Evolutionary conservation across 2,113 vertebrate species (phyloP), one percentile per base, ranked within the genome.

Genomic region (Cranoglanis bouderius): DNA sequence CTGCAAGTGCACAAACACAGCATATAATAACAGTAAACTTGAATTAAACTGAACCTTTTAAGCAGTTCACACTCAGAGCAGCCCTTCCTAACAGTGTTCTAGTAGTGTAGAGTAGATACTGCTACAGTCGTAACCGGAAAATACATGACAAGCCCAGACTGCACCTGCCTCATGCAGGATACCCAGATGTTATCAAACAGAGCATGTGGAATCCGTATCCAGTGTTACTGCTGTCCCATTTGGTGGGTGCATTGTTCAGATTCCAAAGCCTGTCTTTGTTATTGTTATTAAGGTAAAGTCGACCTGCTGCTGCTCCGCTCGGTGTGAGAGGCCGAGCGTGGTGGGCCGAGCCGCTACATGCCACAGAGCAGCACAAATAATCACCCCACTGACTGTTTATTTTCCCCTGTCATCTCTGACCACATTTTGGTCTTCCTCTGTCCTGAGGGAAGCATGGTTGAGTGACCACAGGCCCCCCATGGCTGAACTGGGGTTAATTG

Each of bases 211-310:
- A 46, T 80, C 82, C 12, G 86, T 90, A 74, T 82, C 88, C 82
- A 82, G 67, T 74, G 81, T 90, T 86, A 88, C 67, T 59, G 85
- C 75, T 67, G 65, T 89, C 88, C 67, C 51, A 77, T 88, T 77
- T 89, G 82, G 53, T 77, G 61, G 63, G 67, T 85, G 53, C 91
- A 91, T 92, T 90, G 88, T 89, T 91, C 49, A 74, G 72, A 93
- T 92, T 93, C 92, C 90, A 87, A 35, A 29, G 75, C 59, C 55
- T 89, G 84, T 91, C 90, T 85, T 91, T 91, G 32, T 90, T 92
- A 89, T 90, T 91, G 86, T 91, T 93, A 82, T 89, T 88, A 90
- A 89, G 88, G 87, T 84, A 88, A 90, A 90, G 82, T 88, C 40
- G 43, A 87, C 70, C 78, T 43, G 26, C 57, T 57, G 65, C 80